phyloP scores from a whole-genome alignment of 2,888 invertebrate genomes.

The Emmelina monodactyla region DNA sequence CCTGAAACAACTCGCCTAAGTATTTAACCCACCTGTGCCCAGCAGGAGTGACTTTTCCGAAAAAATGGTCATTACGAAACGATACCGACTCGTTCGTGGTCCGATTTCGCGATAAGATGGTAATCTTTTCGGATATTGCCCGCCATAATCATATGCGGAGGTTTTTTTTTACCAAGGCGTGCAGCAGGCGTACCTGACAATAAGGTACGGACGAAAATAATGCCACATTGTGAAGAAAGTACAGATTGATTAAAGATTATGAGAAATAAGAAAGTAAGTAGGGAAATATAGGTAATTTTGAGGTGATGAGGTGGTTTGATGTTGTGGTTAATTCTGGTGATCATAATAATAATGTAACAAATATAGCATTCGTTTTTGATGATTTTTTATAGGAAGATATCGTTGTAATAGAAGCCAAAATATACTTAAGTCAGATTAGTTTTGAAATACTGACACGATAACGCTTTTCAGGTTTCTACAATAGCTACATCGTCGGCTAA shows the following conservation, averaged over 20 bases:
- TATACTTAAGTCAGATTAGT: too few relatives aligned
- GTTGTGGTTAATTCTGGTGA: too few relatives aligned
- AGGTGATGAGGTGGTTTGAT: too few relatives aligned
- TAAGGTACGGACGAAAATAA: conserved; percentile 38
- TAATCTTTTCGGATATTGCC: conserved; percentile 64
- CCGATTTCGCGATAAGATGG: conserved; percentile 56
- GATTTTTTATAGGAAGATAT: too few relatives aligned
- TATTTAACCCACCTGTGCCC: neutral
- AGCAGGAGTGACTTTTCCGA: neutral
- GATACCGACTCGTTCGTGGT: conserved; percentile 43
- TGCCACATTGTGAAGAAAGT: conserved; percentile 9
- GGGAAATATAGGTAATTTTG: too few relatives aligned
- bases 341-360: too few relatives aligned
- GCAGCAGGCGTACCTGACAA: conserved; percentile 44
- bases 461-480: too few relatives aligned
- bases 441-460: too few relatives aligned
- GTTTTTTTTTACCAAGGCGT: conserved; percentile 36
- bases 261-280: too few relatives aligned
- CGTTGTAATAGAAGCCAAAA: too few relatives aligned
- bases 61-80: conserved; percentile 37
- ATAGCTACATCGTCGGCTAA: too few relatives aligned
- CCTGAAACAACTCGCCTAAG: neutral
- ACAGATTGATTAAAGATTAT: conserved; percentile 5
- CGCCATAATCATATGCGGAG: conserved; percentile 60
- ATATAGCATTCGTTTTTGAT: too few relatives aligned